These are phyloP conservation scores for Philhelius pedissequus DNA, from an alignment of 2,888 invertebrate species.

Conservation along the genomic window DNA sequence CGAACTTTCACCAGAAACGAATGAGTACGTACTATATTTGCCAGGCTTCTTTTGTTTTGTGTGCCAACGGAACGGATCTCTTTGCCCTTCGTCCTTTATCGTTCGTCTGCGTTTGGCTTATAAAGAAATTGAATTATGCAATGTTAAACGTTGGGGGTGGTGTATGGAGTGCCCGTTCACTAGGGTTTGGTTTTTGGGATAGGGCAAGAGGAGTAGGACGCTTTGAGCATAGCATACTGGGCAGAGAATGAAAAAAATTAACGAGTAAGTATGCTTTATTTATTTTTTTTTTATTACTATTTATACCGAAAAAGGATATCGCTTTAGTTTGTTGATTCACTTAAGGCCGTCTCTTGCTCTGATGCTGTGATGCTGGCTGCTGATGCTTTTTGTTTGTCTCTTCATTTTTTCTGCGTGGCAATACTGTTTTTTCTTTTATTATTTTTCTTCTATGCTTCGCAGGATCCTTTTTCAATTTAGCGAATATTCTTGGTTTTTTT, in stretches of 20 bases:
- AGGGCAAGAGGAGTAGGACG: background rate
- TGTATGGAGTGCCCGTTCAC: background rate
- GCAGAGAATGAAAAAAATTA: slow-evolving; percentile 21
- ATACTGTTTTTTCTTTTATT: background rate
- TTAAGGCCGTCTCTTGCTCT: slow-evolving; percentile 39
- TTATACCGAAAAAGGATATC: slow-evolving; percentile 55
- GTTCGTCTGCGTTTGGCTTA: slow-evolving; percentile 58
- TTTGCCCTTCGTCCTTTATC: slow-evolving; percentile 28
- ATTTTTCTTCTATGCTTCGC: background rate
- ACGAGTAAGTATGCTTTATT: slow-evolving; percentile 53
- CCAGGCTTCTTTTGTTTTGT: slow-evolving; percentile 38
- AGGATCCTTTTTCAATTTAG: slow-evolving; percentile 57
- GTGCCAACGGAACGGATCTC: background rate
- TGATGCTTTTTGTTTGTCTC: background rate
- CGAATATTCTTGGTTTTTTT: slow-evolving; percentile 41
- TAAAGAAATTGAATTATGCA: slow-evolving; percentile 67
- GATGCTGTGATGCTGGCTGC: too few relatives aligned
- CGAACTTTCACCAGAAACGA: background rate
- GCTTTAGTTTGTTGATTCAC: slow-evolving; percentile 68
- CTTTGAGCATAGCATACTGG: background rate
- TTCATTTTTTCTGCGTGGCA: background rate
- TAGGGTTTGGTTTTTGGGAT: background rate
- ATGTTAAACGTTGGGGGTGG: slow-evolving; percentile 20
- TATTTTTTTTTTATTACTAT: slow-evolving; percentile 24
- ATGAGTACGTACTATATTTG: background rate